Evolutionary conservation across 1,140 invertebrate genomes (phyloP), one percentile per base, ranked within the genome.

Genomic region (Dreissena rostriformis): DNA sequence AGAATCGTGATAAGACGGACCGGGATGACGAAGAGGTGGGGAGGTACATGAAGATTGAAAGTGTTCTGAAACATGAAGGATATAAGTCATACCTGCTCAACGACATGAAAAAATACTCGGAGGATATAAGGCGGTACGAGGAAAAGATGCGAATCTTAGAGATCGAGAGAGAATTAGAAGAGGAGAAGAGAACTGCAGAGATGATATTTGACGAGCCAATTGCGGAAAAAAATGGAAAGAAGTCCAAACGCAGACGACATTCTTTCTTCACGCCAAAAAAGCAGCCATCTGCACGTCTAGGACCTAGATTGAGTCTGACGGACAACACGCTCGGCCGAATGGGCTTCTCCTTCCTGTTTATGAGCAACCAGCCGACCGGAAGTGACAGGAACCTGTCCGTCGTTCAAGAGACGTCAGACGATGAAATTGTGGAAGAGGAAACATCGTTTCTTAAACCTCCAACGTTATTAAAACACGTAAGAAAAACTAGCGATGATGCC

Each of bases 311-410:
- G 0, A 79, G 77, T 39, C 22, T 24, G 11, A 24, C 67, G 7
- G 77, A 70, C 22, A 61, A 61, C 49, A 66, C 77, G 17, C 19
- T 79, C 28, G 67, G 77, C 11, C 70, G 14, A 39, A 55, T 57
- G 8, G 77, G 77, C 10, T 70, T 79, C 26, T 79, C 77, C n/a
- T 29, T 71, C 11, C 77, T 79, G 14, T 79, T 79, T 28, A 79
- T 79, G 77, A 66, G 70, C 14, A 39, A 39, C 39, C 39, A 39
- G 39, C 39, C 39, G 39, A 39, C 39, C 2, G 39, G 39, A 39
- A 39, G 39, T 39, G 39, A 39, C 39, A 39, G 39, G 39, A 2
- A 39, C 39, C 39, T 39, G 39, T 39, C 39, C 39, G 39, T 8
- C 39, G 39, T 39, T 8, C 39, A 39, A 39, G 39, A 39, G 39